Evolutionary conservation across 1,140 invertebrate species (phyloP).

Genomic region (Zaprionus camerounensis): DNA sequence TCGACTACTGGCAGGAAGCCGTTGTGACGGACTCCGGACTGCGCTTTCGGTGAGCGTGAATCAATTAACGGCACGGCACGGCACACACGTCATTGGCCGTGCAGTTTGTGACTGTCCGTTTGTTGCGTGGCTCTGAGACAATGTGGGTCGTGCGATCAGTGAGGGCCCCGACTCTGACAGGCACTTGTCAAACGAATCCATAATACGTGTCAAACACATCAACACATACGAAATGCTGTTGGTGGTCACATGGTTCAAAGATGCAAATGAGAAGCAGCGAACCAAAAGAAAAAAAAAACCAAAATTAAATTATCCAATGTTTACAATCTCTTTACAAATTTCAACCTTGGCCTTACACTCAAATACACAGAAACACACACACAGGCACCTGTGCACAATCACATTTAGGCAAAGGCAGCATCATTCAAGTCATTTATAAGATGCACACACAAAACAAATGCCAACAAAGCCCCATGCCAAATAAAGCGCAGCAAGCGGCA

Average conservation of each 20-base stretch:
- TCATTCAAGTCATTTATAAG: constrained; percentile 53
- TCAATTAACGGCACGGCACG: constrained; percentile 76
- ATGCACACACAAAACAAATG: constrained; percentile 40
- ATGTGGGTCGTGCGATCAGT: constrained; percentile 73
- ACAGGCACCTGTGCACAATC: constrained; percentile 10
- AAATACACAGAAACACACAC: constrained; percentile 26
- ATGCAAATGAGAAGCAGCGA: constrained; percentile 69
- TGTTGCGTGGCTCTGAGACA: constrained; percentile 21
- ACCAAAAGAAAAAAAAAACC: constrained; percentile 59
- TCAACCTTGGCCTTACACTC: constrained; percentile 77
- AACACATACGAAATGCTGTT: constrained; percentile 37
- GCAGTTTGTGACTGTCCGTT: constrained; percentile 14
- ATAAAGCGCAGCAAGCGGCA: constrained; percentile 69
- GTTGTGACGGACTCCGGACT: constrained; percentile 8
- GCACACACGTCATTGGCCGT: constrained; percentile 35
- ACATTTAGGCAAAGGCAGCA: constrained; percentile 26
- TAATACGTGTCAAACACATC: constrained; percentile 74
- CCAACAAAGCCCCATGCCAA: constrained; percentile 38
- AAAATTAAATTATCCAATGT: constrained; percentile 73
- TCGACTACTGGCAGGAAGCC: constrained; percentile 43
- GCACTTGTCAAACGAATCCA: constrained; percentile 80
- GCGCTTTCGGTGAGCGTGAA: constrained; percentile 52
- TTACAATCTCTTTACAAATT: constrained; percentile 83
- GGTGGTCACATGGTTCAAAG: constrained; percentile 28
- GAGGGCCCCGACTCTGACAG: constrained; percentile 56